Conservation (phyloP, 2,797 vertebrate species). For the Lycodopsis pacificus region DNA sequence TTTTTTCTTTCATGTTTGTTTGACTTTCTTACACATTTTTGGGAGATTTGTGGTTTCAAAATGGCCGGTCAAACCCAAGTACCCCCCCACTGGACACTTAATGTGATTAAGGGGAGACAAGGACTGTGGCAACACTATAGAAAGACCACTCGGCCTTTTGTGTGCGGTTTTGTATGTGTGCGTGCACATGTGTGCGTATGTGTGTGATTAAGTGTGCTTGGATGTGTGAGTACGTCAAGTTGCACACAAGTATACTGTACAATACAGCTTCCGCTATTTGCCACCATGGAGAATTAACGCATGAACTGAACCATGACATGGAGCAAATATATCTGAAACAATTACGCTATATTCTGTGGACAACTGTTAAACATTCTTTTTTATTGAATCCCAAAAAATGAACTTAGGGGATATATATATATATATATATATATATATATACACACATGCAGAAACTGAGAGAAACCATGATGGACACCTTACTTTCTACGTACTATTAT, state of each 20-base stretch:
- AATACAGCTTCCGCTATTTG: constrained; percentile 83
- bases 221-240: constrained; percentile 66
- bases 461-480: constrained; percentile 75
- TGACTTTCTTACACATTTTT: constrained; percentile 59
- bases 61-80: constrained; percentile 67
- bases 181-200: constrained; percentile 58
- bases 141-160: constrained; percentile 81
- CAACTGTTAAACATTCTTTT: constrained; percentile 81
- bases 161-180: constrained; percentile 71
- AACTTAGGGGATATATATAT: constrained; percentile 66
- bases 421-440: constrained; percentile 44
- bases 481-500: constrained; percentile 79
- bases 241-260: constrained; percentile 86
- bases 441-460: constrained; percentile 70
- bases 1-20: constrained; percentile 49
- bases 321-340: constrained; percentile 86
- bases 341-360: constrained; percentile 85
- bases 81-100: constrained; percentile 69
- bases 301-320: constrained; percentile 84
- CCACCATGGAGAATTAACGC: constrained; percentile 81
- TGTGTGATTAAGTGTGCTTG: constrained; percentile 66
- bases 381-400: constrained; percentile 74
- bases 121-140: constrained; percentile 73
- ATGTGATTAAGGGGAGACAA: constrained; percentile 63
- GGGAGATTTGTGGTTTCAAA: constrained; percentile 73